phyloP scores from a whole-genome alignment of 2,888 invertebrate genomes.

The Shargacucullia verbasci region DNA sequence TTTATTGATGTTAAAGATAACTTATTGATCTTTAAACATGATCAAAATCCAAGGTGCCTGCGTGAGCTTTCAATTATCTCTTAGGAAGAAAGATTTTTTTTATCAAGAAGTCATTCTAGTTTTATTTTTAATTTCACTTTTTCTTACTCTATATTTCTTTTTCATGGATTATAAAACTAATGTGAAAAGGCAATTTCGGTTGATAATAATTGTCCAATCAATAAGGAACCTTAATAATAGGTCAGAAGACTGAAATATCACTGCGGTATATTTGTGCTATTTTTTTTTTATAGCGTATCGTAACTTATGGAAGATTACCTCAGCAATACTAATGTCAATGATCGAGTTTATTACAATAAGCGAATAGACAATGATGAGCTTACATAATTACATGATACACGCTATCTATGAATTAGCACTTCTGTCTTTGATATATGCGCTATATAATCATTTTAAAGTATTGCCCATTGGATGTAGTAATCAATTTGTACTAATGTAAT shows the following conservation, averaged over 20 bases:
- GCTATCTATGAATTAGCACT: constrained; percentile 69
- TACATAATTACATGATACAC: constrained; percentile 61
- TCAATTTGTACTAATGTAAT: constrained; percentile 52
- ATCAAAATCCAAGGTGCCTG: background rate
- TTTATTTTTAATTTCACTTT: too few relatives aligned
- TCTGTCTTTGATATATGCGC: constrained; percentile 44
- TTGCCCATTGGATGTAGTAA: constrained; percentile 33
- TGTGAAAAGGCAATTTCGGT: too few relatives aligned
- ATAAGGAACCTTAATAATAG: too few relatives aligned
- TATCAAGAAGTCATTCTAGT: background rate
- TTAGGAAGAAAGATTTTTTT: background rate
- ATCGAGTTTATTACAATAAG: constrained; percentile 29
- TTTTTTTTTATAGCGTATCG: background rate
- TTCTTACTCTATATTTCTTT: too few relatives aligned
- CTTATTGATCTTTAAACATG: constrained; percentile 15
- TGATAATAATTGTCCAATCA: too few relatives aligned
- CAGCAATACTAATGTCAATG: constrained; percentile 35
- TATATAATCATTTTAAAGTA: constrained; percentile 39
- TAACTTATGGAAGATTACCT: constrained; percentile 4
- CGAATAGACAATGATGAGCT: constrained; percentile 49
- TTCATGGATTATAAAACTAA: too few relatives aligned
- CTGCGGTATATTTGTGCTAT: background rate
- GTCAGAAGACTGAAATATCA: background rate
- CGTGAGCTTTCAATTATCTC: background rate
- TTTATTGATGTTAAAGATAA: constrained; percentile 9